Evolutionary conservation across 2,797 vertebrate genomes (phyloP).

Genomic region (Lithobates sylvaticus): DNA sequence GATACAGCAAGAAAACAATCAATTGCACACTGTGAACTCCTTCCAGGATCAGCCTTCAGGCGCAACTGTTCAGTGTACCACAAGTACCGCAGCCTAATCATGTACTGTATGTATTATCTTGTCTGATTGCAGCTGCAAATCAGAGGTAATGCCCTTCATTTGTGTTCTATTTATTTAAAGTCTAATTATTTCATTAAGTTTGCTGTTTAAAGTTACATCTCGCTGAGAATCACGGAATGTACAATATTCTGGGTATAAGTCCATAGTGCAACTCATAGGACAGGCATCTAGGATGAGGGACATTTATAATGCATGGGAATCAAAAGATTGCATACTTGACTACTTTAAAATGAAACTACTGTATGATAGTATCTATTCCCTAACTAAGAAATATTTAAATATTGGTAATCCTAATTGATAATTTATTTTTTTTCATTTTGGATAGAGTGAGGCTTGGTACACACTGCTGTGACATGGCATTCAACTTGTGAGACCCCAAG

Average conservation of each 20-base stretch:
- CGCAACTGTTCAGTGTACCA: neutral
- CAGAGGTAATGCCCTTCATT: neutral
- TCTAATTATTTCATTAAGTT: slow-evolving; percentile 18
- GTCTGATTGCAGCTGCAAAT: neutral
- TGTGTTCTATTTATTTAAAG: slow-evolving; percentile 12
- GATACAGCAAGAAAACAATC: slow-evolving; percentile 6
- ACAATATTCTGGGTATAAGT: neutral
- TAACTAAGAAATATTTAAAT: slow-evolving; percentile 1
- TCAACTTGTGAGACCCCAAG: neutral
- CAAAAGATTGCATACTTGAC: neutral
- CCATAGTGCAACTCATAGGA: neutral
- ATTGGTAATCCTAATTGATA: neutral
- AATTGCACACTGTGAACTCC: slow-evolving; percentile 2
- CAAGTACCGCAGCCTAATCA: neutral
- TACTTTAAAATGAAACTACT: neutral
- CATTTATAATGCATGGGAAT: neutral
- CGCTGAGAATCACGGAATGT: neutral
- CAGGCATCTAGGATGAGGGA: neutral
- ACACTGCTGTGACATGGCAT: too few species aligned
- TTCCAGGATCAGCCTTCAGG: neutral
- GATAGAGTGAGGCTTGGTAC: too few species aligned
- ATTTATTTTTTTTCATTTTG: neutral
- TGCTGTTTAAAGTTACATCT: slow-evolving; percentile 22
- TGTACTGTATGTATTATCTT: neutral
- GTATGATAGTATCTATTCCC: neutral